Base-by-base conservation (phyloP, 2,113 vertebrate species). In the Ursus arctos region DNA sequence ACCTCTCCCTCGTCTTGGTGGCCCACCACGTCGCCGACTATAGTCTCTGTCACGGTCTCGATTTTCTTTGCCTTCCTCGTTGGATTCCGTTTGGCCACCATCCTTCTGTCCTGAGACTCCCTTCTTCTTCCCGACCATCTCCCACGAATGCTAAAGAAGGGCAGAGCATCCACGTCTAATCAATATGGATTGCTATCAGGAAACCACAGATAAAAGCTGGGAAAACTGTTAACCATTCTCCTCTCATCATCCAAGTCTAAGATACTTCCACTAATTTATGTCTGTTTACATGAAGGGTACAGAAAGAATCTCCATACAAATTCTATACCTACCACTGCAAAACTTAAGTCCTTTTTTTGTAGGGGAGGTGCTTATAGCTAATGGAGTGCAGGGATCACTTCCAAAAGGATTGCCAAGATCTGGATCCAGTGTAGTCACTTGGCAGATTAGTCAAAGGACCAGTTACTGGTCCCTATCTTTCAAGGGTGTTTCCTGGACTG, bases 81-180 rank as follows among this genome's bases (percentile, higher is more conserved):
- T 99, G 61, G 99, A 98, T 84, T 99, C 99, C 1, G 98, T 98
- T 98, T 99, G 99, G 90, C 99, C 99, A 0, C 98, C 98, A 97
- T 99, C 99, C 99, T 99, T 99, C 98, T 99, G 99, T 88, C 99
- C 99, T 0, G 99, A 99, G 95, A 99, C 99, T 4, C 99, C 99
- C 95, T 99, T 99, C 98, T 99, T 99, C 99, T 99, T 99, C 61
- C 99, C 99, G 7, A 99, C 99, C 99, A 99, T 99, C 90, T 99
- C 99, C 99, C 99, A 99, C 87, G 99, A 99, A 97, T 99, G 99
- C 99, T 99, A 81, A 53, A 98, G 61, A 80, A 91, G 31, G 22
- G 36, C 2, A 98, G n/a, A 98, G 11, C 33, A 92, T 63, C 91
- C 31, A 93, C 19, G 4, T 74, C 80, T 85, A 65, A 85, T 92